A percentile compares a stretch with the other conserved stretches of the same genome.
phyloP scores from a whole-genome alignment of 1,140 invertebrate species.

The Luehdorfia chinensis region DNA sequence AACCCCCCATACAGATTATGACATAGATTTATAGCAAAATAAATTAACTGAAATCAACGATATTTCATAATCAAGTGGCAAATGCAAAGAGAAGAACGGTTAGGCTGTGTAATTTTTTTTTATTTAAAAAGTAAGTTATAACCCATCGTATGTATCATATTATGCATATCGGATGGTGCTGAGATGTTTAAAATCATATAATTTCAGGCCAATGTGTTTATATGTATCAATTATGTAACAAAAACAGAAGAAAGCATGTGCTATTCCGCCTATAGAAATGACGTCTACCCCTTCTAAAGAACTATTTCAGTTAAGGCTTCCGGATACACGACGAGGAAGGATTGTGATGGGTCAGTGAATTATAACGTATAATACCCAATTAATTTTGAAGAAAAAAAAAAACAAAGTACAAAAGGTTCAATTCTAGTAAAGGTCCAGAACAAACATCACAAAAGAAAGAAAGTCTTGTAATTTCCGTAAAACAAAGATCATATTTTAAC shows the following conservation, averaged over 20 bases:
- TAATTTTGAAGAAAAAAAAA: background rate
- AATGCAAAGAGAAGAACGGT: background rate
- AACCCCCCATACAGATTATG: no score
- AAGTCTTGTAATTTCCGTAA: background rate
- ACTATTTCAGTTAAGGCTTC: conserved; percentile 20
- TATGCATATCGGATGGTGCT: background rate
- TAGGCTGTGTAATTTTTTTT: background rate
- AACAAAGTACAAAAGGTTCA: background rate
- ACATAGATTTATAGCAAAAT: conserved; percentile 3
- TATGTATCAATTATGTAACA: conserved; percentile 26
- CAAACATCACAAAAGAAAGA: conserved; percentile 5
- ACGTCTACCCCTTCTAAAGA: conserved; percentile 20
- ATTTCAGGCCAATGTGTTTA: conserved; percentile 32
- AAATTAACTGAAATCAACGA: conserved; percentile 1
- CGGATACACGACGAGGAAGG: conserved; percentile 8
- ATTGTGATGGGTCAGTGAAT: background rate
- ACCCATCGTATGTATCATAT: no score
- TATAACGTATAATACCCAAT: background rate
- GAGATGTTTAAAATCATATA: conserved; percentile 4
- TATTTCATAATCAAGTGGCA: background rate
- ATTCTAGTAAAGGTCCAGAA: background rate
- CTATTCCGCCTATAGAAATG: conserved; percentile 34
- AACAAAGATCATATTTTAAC: conserved; percentile 10
- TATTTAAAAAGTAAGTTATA: no score
- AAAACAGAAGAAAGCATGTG: conserved; percentile 49